A percentile compares a stretch with the other conserved stretches of the same genome.
phyloP scores from a whole-genome alignment of 2,888 invertebrate species.

The Nezara viridula region DNA sequence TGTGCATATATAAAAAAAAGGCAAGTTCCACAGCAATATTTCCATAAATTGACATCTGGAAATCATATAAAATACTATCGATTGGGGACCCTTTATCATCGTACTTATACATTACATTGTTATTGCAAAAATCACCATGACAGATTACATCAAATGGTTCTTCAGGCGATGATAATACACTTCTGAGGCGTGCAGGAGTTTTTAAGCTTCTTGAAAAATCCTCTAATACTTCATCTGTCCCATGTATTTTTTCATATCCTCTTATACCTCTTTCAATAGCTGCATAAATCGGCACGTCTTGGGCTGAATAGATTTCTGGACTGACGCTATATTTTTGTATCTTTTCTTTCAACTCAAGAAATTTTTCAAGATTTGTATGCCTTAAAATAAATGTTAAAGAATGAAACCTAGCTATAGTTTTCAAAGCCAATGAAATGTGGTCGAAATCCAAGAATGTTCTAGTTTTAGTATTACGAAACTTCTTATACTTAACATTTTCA shows the following conservation, averaged over 20 bases:
- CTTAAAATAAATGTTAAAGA: constrained; percentile 67
- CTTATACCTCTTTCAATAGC: too few species aligned
- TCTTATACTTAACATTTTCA: constrained; percentile 66
- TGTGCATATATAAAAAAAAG: constrained; percentile 68
- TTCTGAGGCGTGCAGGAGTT: background rate
- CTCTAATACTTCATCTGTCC: constrained; percentile 21
- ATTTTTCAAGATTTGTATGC: constrained; percentile 65
- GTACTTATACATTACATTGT: constrained; percentile 68
- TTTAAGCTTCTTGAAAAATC: constrained; percentile 20
- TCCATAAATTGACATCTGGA: constrained; percentile 67
- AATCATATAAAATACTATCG: constrained; percentile 68
- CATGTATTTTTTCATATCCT: background rate
- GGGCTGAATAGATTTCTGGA: too few species aligned
- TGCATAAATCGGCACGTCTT: too few species aligned
- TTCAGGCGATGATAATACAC: constrained; percentile 51
- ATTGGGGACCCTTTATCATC: constrained; percentile 67
- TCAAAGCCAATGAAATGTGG: constrained; percentile 66
- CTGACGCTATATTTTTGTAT: background rate
- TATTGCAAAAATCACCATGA: constrained; percentile 70
- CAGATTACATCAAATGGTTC: constrained; percentile 67
- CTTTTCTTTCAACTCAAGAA: constrained; percentile 37
- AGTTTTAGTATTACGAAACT: constrained; percentile 66
- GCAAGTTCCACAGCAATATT: constrained; percentile 69
- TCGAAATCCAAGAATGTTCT: constrained; percentile 66
- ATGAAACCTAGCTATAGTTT: constrained; percentile 67